A percentile compares a stretch with the other conserved stretches of the same genome.
Conservation (phyloP, 2,888 invertebrate genomes). For the Drosophila ezoana region DNA sequence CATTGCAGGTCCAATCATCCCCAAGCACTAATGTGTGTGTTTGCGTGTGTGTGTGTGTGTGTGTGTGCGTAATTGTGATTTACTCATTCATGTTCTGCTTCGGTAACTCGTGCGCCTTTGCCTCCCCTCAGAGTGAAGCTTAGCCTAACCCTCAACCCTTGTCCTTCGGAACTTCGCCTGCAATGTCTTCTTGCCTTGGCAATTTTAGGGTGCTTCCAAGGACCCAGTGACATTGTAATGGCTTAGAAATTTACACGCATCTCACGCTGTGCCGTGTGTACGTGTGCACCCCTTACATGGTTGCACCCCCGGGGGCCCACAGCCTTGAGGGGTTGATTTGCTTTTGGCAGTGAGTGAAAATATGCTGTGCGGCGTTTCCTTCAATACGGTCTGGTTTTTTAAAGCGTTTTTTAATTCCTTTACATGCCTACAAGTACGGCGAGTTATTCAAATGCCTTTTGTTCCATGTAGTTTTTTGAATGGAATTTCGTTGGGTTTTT, state of each 20-base stretch:
- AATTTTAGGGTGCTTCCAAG: conserved; percentile 76
- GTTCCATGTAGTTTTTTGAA: conserved; percentile 55
- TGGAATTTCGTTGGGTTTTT: conserved; percentile 30
- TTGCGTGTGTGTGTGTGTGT: conserved; percentile 8
- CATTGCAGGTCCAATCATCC: conserved; percentile 50
- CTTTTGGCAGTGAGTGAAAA: conserved; percentile 35
- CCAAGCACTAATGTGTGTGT: conserved; percentile 23
- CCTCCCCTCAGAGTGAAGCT: conserved; percentile 31
- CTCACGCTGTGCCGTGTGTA: conserved; percentile 55
- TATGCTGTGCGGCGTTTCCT: conserved; percentile 32
- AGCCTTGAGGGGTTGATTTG: conserved; percentile 61
- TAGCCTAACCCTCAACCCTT: conserved; percentile 70
- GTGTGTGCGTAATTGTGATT: conserved; percentile 45
- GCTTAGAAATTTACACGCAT: conserved; percentile 73
- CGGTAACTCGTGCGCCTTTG: conserved; percentile 24
- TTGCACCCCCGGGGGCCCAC: conserved; percentile 36
- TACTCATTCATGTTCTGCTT: conserved; percentile 50
- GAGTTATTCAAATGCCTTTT: conserved; percentile 66
- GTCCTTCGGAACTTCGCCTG: conserved; percentile 59
- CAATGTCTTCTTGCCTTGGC: conserved; percentile 39
- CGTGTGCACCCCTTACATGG: conserved; percentile 62
- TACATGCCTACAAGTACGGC: conserved; percentile 46
- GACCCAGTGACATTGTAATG: conserved; percentile 80
- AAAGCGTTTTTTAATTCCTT: conserved; percentile 78
- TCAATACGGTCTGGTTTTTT: conserved; percentile 39